phyloP scores from a whole-genome alignment of 2,797 vertebrate species.

The Coregonus sp. region DNA sequence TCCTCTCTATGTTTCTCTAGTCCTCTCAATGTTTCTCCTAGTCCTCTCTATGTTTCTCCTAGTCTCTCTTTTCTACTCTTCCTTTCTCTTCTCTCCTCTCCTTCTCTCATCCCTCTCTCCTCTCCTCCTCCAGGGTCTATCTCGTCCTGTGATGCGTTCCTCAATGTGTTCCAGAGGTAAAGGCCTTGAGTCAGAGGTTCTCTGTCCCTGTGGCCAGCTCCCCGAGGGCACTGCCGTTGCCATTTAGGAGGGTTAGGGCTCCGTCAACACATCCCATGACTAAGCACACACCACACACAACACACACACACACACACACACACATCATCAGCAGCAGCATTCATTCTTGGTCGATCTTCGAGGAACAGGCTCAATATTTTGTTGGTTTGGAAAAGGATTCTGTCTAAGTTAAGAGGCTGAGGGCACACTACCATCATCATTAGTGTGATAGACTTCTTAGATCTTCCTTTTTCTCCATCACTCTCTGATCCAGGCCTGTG shows the following conservation, averaged over 20 bases:
- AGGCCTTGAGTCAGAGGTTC: constrained; percentile 92
- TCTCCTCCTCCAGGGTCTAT: constrained; percentile 85
- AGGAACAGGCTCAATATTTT: too few relatives aligned
- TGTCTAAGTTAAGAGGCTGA: too few relatives aligned
- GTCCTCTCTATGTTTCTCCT: not conserved
- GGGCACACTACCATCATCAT: too few relatives aligned
- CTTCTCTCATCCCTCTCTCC: not conserved
- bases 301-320: too few relatives aligned
- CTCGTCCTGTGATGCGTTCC: constrained; percentile 97
- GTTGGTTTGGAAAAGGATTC: too few relatives aligned
- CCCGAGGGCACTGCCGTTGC: constrained; percentile 93
- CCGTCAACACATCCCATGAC: constrained; percentile 4
- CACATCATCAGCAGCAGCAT: too few relatives aligned
- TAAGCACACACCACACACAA: too few relatives aligned
- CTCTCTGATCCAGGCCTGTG: constrained; percentile 81
- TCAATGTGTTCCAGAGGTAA: constrained; percentile 99
- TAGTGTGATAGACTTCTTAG: too few relatives aligned
- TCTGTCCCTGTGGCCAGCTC: constrained; percentile 99
- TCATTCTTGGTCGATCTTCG: too few relatives aligned
- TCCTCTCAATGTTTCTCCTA: too few relatives aligned
- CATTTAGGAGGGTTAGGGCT: constrained; percentile 90
- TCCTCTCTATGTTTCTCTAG: too few relatives aligned
- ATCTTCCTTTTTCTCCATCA: not conserved
- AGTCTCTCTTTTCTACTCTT: not conserved
- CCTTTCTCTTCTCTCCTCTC: not conserved